Conservation (phyloP, 2,888 invertebrate genomes). For the Dynastes hyllus region DNA sequence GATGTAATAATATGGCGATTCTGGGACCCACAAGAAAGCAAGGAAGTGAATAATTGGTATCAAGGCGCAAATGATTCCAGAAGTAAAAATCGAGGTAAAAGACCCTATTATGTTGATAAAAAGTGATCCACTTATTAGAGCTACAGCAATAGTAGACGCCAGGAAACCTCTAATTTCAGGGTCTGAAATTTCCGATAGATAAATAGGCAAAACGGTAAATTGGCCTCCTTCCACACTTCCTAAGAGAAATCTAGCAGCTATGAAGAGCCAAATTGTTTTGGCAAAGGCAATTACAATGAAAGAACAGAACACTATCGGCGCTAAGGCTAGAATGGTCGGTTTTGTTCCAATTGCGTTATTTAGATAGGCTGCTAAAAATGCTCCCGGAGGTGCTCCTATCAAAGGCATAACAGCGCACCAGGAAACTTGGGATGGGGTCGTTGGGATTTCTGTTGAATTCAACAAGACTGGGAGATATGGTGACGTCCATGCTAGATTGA, state of each 20-base stretch:
- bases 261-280: slow-evolving; percentile 74
- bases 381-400: slow-evolving; percentile 78
- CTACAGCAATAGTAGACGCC: slow-evolving; percentile 76
- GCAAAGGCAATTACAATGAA: slow-evolving; percentile 78
- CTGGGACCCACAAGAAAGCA: slow-evolving; percentile 79
- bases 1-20: slow-evolving; percentile 75
- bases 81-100: slow-evolving; percentile 73
- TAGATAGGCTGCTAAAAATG: slow-evolving; percentile 76
- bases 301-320: slow-evolving; percentile 72
- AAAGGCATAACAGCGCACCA: slow-evolving; percentile 80
- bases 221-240: slow-evolving; percentile 73
- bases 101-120: slow-evolving; percentile 78
- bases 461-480: slow-evolving; percentile 74
- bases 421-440: slow-evolving; percentile 73
- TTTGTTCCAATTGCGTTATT: slow-evolving; percentile 80
- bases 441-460: slow-evolving; percentile 72
- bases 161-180: slow-evolving; percentile 76
- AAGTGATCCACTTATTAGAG: slow-evolving; percentile 75
- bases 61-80: slow-evolving; percentile 75
- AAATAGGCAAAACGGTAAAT: slow-evolving; percentile 73
- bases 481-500: slow-evolving; percentile 75
- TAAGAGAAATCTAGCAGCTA: slow-evolving; percentile 69
- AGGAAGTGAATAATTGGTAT: slow-evolving; percentile 76
- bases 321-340: slow-evolving; percentile 63
- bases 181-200: slow-evolving; percentile 76